Base-by-base conservation (phyloP, 2,797 vertebrate genomes). In the Geotrypetes seraphini region DNA sequence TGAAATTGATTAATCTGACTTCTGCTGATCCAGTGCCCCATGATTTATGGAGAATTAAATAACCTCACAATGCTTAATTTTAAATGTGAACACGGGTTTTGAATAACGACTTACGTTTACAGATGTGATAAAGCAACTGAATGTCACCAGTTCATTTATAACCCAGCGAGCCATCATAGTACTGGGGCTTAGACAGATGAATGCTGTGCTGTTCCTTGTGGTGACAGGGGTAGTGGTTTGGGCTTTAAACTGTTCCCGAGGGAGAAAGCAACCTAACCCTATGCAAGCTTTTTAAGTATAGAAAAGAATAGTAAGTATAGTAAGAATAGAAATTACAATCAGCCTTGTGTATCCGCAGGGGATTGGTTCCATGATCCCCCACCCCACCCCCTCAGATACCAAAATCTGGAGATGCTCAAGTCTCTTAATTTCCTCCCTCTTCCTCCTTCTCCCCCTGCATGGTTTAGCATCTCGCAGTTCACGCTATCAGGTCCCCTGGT, bases 11-110 rank as follows among this genome's bases (percentile, higher is more conserved):
- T 78, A 68, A 73, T 79, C 78, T 67, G 19, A 6, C 37, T 16
- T 39, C 53, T 5, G n/a, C 50, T 5, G 46, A 27, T 39, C 30
- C 46, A 2, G 17, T 44, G 35, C 25, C 50, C 56, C 10, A 5
- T 50, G 75, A 79, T 69, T 60, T 59, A 65, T 12, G 33, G 55
- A n/a, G 39, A 56, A 71, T 50, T 57, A 57, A 75, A 71, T 64
- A 49, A 69, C 60, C 50, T 38, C 44, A 39, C 36, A 46, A 31
- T 50, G 59, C 68, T 66, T 57, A 26, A 47, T 67, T 66, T 54
- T 22, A 62, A 66, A 53, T 16, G 36, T 30, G 44, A 39, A 27
- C 46, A 28, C 47, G 6, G 3, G 23, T 44, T 50, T 36, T 27
- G 62, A 60, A 28, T 46, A 32, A 60, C 21, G 39, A 48, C 53